phyloP scores from a whole-genome alignment of 2,113 vertebrate species.

The Theristicus caerulescens region DNA sequence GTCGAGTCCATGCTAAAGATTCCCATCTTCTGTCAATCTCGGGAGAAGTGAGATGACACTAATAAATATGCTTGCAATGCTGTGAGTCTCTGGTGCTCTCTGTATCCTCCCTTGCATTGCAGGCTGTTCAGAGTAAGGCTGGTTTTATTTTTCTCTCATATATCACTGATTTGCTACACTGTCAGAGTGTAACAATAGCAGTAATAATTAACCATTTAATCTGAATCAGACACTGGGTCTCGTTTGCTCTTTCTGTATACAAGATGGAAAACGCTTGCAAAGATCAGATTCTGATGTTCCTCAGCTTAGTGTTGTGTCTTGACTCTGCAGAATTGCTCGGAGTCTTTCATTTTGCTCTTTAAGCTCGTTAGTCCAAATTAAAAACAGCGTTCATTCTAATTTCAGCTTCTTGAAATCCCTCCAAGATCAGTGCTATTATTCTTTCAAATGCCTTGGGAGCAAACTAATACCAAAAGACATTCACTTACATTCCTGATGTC shows the following conservation, averaged over 20 bases:
- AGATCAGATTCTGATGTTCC: constrained; percentile 25
- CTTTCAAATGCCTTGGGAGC: constrained; percentile 11
- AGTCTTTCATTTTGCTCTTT: constrained; percentile 65
- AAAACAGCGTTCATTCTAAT: constrained; percentile 64
- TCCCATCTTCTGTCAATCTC: constrained; percentile 6
- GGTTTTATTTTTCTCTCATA: neutral
- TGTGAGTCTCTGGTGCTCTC: neutral
- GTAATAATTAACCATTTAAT: constrained; percentile 62
- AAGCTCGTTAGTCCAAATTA: constrained; percentile 62
- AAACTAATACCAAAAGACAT: neutral
- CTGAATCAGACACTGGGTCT: constrained; percentile 27
- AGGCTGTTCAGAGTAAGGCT: constrained; percentile 19
- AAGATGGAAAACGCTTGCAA: constrained; percentile 38
- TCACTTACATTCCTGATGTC: neutral
- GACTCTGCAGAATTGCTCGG: constrained; percentile 43
- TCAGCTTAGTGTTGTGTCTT: constrained; percentile 30
- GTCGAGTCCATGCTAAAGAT: neutral
- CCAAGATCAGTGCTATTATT: constrained; percentile 55
- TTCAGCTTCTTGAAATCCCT: constrained; percentile 56
- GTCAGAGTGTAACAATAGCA: constrained; percentile 58
- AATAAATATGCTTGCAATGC: neutral
- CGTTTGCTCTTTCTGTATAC: constrained; percentile 3
- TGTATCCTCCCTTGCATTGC: neutral
- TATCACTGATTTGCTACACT: constrained; percentile 44
- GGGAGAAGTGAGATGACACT: neutral